Conservation (phyloP, 2,797 vertebrate species). For the Danio albolineatus region DNA sequence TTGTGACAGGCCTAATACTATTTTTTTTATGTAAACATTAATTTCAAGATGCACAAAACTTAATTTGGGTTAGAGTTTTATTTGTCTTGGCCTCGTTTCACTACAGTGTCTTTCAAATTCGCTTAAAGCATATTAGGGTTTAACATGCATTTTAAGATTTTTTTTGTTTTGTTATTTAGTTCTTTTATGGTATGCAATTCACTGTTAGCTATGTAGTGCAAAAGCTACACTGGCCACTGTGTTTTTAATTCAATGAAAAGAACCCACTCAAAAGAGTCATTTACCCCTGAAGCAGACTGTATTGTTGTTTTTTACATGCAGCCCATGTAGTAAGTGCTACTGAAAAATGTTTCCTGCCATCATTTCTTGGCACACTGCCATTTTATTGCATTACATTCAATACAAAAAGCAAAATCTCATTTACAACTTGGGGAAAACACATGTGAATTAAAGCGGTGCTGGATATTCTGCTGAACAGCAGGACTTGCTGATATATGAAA, state of each 20-base stretch:
- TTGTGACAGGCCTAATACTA: too few species aligned
- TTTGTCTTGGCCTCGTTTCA: too few species aligned
- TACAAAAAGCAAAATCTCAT: background rate
- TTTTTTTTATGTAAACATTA: too few species aligned
- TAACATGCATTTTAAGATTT: too few species aligned
- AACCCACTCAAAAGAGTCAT: background rate
- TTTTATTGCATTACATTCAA: background rate
- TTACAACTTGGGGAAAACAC: background rate
- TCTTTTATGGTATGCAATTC: too few species aligned
- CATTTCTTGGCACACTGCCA: background rate
- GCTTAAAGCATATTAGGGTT: too few species aligned
- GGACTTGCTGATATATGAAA: background rate
- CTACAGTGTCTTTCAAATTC: too few species aligned
- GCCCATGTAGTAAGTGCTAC: background rate
- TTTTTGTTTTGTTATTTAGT: too few species aligned
- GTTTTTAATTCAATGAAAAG: background rate
- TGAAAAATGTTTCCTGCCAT: background rate
- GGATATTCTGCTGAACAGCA: background rate
- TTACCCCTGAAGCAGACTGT: background rate
- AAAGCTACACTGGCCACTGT: background rate
- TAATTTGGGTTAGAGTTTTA: too few species aligned
- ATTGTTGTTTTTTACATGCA: background rate
- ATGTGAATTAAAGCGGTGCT: background rate
- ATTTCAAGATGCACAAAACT: too few species aligned
- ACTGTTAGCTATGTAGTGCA: too few species aligned